phyloP scores from a whole-genome alignment of 2,888 invertebrate genomes.

The Ornithoptera alexandrae region DNA sequence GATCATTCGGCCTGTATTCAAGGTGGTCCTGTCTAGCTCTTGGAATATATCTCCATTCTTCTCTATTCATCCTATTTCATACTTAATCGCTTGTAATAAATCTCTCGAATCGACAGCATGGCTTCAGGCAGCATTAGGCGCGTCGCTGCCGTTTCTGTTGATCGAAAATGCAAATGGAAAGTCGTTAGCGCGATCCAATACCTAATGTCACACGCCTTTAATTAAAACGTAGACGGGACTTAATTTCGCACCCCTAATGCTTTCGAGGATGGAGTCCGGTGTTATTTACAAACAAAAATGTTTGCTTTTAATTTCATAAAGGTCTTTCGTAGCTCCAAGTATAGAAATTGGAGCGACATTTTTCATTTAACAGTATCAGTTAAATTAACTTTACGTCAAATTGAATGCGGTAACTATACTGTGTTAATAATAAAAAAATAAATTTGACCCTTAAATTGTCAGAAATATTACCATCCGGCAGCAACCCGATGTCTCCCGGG shows the following conservation, averaged over 20 bases:
- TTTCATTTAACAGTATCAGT: neutral
- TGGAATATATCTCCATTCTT: too few species aligned
- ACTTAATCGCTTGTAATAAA: neutral
- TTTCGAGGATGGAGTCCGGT: neutral
- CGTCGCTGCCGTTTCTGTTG: constrained; percentile 2
- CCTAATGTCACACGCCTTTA: constrained; percentile 12
- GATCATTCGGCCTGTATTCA: too few species aligned
- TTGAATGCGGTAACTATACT: neutral
- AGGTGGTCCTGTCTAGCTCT: too few species aligned
- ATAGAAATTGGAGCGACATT: neutral
- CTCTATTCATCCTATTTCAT: neutral
- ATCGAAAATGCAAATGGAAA: constrained; percentile 19
- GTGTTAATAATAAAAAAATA: too few species aligned
- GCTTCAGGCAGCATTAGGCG: neutral
- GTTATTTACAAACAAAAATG: neutral
- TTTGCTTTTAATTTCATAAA: constrained; percentile 5
- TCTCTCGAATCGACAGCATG: neutral
- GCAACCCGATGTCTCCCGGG: too few species aligned
- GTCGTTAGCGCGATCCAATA: constrained; percentile 15
- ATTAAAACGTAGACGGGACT: constrained; percentile 12
- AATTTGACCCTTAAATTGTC: too few species aligned
- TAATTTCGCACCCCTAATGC: constrained; percentile 13
- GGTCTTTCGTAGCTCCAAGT: neutral
- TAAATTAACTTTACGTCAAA: neutral
- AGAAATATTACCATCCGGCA: too few species aligned